Base-by-base conservation (phyloP, 1,140 invertebrate species). In the Streblospio benedicti region DNA sequence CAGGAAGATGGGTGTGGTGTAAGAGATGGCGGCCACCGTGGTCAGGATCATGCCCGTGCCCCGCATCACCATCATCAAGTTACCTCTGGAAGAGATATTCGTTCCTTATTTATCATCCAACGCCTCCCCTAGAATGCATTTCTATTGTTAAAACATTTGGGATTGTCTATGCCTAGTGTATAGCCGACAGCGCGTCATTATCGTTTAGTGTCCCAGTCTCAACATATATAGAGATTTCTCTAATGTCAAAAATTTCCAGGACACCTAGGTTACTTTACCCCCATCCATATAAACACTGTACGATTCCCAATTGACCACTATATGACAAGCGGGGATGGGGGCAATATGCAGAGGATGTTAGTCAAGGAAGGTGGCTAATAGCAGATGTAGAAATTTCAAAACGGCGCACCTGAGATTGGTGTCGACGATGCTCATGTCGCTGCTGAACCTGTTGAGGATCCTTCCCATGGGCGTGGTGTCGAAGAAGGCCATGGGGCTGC, bases 281-380 rank as follows among this genome's bases (percentile, higher is more conserved):
- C n/a, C n/a, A n/a, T n/a, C n/a, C n/a, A n/a, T n/a, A n/a, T n/a
- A n/a, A n/a, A 67, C 4, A 30, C 18, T 18, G 28, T 25, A 54
- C 35, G 52, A 65, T 71, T 81, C 84, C 79, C 96, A 92, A 96
- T 81, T 78, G 86, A 87, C 70, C 89, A 86, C 77, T 95, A 96
- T 20, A 93, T 76, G 0, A 90, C 84, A 4, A 85, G 76, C 58
- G 97, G 79, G 2, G 91, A 88, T n/a, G 90, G 74, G 12, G 95
- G 72, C 9, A 92, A 73, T 9, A 93, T 76, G 25, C 4, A 59
- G 35, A 1, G 57, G 57, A 25, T 20, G 25, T 18, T 44, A 28
- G 9, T 20, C 32, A 6, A 51, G 30, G 5, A 63, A 18, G 20
- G 27, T 32, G 27, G 41, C 31, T 31, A 33, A 51, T 9, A 56